phyloP scores from a whole-genome alignment of 2,888 invertebrate genomes.

The Nasonovia ribisnigri region DNA sequence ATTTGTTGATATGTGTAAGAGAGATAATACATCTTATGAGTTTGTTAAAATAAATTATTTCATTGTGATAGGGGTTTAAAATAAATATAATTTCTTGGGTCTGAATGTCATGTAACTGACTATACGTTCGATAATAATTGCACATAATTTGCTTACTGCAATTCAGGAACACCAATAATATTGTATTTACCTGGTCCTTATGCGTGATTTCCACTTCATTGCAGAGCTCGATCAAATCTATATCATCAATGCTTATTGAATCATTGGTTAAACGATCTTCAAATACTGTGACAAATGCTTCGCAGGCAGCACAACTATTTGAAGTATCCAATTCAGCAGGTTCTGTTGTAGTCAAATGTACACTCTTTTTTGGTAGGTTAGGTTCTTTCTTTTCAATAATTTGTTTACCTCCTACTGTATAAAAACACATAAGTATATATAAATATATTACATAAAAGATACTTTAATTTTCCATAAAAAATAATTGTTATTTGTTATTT shows the following conservation, averaged over 20 bases:
- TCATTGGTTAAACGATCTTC: conserved; percentile 37
- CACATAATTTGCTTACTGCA: not conserved
- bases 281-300: conserved; percentile 59
- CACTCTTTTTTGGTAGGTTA: not conserved
- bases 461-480: not conserved
- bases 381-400: no score
- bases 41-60: not conserved
- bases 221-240: conserved; percentile 39
- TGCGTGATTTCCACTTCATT: not conserved
- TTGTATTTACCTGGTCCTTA: conserved; percentile 41
- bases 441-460: not conserved
- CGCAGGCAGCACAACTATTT: conserved; percentile 58
- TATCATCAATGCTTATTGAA: not conserved
- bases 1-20: not conserved
- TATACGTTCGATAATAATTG: not conserved
- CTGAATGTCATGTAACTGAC: not conserved
- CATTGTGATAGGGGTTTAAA: not conserved
- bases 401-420: not conserved
- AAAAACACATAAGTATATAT: not conserved
- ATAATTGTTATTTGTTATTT: not conserved
- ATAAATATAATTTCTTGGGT: not conserved
- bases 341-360: not conserved
- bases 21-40: not conserved
- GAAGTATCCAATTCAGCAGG: conserved; percentile 17
- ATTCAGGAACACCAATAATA: not conserved